Conservation (phyloP, 2,797 vertebrate genomes). For the Ctenopoma kingsleyae region DNA sequence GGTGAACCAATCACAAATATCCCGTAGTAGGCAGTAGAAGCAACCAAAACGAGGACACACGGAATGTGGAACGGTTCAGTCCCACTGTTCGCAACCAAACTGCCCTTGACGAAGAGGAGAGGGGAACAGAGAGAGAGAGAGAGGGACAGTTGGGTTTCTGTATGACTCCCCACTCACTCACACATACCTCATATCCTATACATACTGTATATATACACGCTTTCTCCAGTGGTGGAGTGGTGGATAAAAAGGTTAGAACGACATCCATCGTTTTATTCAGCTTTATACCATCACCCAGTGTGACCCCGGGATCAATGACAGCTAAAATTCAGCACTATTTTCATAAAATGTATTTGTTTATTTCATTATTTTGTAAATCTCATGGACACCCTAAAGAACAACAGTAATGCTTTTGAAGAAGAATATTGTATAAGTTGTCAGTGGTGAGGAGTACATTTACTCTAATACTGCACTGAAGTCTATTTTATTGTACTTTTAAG, state of each 20-base stretch:
- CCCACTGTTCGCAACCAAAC: constrained; percentile 34
- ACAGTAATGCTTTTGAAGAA: too few relatives aligned
- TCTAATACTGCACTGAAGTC: too few relatives aligned
- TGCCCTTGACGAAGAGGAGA: constrained; percentile 46
- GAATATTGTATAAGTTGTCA: too few relatives aligned
- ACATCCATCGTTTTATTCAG: constrained; percentile 11
- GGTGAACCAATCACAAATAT: constrained; percentile 62
- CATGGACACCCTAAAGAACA: too few relatives aligned
- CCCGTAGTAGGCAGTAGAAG: constrained; percentile 55
- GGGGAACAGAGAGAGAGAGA: not conserved
- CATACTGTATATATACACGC: not conserved
- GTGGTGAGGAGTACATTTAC: too few relatives aligned
- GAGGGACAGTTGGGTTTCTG: constrained; percentile 25
- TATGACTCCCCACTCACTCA: constrained; percentile 9
- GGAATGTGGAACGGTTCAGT: constrained; percentile 33
- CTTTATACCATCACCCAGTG: not conserved
- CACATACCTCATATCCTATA: not conserved
- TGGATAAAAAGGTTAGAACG: constrained; percentile 14
- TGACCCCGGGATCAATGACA: constrained; percentile 31
- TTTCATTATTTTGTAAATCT: too few relatives aligned
- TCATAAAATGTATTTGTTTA: not conserved
- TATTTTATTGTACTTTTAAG: too few relatives aligned
- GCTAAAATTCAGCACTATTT: too few relatives aligned
- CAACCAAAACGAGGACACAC: constrained; percentile 33
- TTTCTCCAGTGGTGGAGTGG: constrained; percentile 6